phyloP scores from a whole-genome alignment of 2,888 invertebrate species.

The Leptinotarsa juncta region DNA sequence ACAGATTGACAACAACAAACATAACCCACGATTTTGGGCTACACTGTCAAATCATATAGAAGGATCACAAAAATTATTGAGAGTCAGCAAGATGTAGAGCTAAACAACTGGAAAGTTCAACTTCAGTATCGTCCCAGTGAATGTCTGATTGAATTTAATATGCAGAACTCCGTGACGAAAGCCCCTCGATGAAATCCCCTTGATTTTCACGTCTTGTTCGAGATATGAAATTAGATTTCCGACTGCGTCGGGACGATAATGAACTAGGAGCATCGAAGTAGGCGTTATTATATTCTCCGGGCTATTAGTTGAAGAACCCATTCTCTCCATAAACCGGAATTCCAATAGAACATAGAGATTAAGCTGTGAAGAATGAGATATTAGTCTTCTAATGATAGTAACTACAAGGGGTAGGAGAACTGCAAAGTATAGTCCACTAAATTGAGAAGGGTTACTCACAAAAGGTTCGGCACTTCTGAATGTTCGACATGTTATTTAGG shows the following conservation, averaged over 20 bases:
- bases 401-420: not conserved
- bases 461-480: no score
- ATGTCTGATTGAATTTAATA: slow-evolving; percentile 8
- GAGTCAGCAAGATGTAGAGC: not conserved
- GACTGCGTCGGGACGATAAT: slow-evolving; percentile 18
- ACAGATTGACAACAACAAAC: no score
- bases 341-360: not conserved
- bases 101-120: not conserved
- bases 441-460: no score
- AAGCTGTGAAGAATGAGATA: not conserved
- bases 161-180: not conserved
- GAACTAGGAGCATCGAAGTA: slow-evolving; percentile 9
- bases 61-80: no score
- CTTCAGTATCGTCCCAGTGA: not conserved
- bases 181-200: not conserved
- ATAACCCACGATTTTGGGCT: no score
- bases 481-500: no score
- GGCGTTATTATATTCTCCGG: slow-evolving; percentile 25
- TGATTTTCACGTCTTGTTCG: slow-evolving; percentile 17
- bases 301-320: slow-evolving; percentile 10
- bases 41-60: no score
- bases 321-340: not conserved
- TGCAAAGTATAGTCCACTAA: not conserved
- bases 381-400: not conserved
- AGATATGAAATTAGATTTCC: slow-evolving; percentile 21